These are phyloP conservation scores for Eristalis pertinax DNA, from an alignment of 2,888 invertebrate species.

Conservation along the genomic window DNA sequence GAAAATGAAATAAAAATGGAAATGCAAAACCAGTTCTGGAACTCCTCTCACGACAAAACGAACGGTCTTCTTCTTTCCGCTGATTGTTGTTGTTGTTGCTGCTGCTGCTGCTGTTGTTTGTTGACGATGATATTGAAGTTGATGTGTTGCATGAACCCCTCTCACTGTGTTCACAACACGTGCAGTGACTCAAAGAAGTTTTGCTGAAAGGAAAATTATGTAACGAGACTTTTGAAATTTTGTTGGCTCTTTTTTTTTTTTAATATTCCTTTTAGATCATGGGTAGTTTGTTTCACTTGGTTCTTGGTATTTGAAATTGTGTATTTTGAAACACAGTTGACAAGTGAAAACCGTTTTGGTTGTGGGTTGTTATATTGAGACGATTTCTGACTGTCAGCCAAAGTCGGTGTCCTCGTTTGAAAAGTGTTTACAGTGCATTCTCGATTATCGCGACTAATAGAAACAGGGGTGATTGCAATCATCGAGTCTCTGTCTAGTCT, in stretches of 20 bases:
- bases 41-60: conserved; percentile 40
- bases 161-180: not conserved
- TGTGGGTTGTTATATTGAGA: too few relatives aligned
- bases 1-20: conserved; percentile 13
- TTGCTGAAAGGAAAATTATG: not conserved
- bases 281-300: not conserved
- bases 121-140: conserved; percentile 17
- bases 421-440: too few relatives aligned
- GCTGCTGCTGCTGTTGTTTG: conserved; percentile 2
- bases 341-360: too few relatives aligned
- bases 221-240: not conserved
- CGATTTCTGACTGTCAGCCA: too few relatives aligned
- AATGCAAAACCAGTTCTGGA: conserved; percentile 55
- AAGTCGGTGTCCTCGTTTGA: too few relatives aligned
- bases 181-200: conserved; percentile 27
- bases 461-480: too few relatives aligned
- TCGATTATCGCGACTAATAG: too few relatives aligned
- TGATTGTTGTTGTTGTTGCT: conserved; percentile 16
- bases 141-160: conserved; percentile 6
- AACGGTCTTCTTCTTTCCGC: conserved; percentile 43
- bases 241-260: not conserved
- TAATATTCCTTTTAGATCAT: not conserved
- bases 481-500: too few relatives aligned
- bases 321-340: too few relatives aligned
- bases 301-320: not conserved